These are phyloP conservation scores for Euplagia quadripunctaria DNA, from an alignment of 2,888 invertebrate genomes.

Conservation along the genomic window DNA sequence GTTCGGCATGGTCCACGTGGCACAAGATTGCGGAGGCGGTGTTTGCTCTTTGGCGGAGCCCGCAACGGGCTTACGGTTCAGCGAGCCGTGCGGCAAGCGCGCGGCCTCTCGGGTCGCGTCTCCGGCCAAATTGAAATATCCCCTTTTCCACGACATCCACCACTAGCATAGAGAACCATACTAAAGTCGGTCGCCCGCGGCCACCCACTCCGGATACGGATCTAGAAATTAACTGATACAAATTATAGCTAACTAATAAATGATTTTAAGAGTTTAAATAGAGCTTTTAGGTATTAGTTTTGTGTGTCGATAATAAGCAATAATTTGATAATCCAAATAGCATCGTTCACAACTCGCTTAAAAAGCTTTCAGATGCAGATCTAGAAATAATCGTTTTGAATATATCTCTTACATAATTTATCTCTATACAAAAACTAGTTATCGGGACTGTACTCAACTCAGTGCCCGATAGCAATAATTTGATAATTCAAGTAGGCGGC, in stretches of 20 bases:
- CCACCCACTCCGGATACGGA: conserved; percentile 51
- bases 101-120: conserved; percentile 85
- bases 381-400: not conserved
- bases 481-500: conserved; percentile 44
- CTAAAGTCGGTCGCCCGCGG: conserved; percentile 50
- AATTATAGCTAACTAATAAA: not conserved
- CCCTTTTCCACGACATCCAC: conserved; percentile 71
- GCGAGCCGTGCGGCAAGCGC: conserved; percentile 82
- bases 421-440: not conserved
- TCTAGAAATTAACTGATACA: conserved; percentile 48
- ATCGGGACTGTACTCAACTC: conserved; percentile 20
- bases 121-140: conserved; percentile 87
- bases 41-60: conserved; percentile 86
- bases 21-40: conserved; percentile 86
- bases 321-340: no score
- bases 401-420: not conserved
- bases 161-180: conserved; percentile 60
- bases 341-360: not conserved
- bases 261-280: not conserved
- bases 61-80: conserved; percentile 85
- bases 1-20: conserved; percentile 83
- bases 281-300: not conserved
- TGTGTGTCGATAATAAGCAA: no score
- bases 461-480: conserved; percentile 35
- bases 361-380: not conserved